phyloP scores from a whole-genome alignment of 2,113 vertebrate genomes.

The Xiphorhynchus elegans region DNA sequence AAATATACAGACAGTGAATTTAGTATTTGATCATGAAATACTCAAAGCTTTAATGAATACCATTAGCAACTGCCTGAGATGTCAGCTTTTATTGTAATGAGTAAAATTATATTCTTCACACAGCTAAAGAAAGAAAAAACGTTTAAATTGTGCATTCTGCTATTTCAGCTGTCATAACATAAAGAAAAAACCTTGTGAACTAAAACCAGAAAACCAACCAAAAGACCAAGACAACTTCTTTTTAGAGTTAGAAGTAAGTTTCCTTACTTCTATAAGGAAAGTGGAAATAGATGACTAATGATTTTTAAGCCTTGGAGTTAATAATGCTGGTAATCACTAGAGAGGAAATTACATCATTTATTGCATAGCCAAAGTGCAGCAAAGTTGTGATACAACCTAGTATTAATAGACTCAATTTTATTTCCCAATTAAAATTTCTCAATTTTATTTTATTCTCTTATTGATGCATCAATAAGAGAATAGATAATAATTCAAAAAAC shows the following conservation, averaged over 20 bases:
- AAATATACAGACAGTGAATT: neutral
- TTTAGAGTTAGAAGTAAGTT: too few species aligned
- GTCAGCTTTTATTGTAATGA: neutral
- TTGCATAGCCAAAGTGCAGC: neutral
- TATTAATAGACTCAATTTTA: neutral
- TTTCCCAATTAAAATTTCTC: too few species aligned
- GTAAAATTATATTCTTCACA: neutral
- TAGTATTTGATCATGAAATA: neutral
- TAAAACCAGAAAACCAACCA: neutral
- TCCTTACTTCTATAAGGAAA: neutral
- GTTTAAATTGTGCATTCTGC: rapidly evolving
- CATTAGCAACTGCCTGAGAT: neutral
- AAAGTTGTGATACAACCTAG: neutral
- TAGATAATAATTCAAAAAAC: neutral
- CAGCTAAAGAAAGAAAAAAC: neutral
- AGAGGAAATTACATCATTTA: neutral
- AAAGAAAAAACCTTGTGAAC: neutral
- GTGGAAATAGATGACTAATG: neutral
- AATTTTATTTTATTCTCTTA: too few species aligned
- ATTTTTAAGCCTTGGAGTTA: neutral
- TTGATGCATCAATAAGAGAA: neutral
- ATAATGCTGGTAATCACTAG: neutral
- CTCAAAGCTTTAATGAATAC: neutral
- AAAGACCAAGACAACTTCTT: neutral
- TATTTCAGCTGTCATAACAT: neutral